Evolutionary conservation across 2,888 invertebrate genomes (phyloP), one percentile per base, ranked within the genome.

Genomic region (Pogonocherus hispidulus): DNA sequence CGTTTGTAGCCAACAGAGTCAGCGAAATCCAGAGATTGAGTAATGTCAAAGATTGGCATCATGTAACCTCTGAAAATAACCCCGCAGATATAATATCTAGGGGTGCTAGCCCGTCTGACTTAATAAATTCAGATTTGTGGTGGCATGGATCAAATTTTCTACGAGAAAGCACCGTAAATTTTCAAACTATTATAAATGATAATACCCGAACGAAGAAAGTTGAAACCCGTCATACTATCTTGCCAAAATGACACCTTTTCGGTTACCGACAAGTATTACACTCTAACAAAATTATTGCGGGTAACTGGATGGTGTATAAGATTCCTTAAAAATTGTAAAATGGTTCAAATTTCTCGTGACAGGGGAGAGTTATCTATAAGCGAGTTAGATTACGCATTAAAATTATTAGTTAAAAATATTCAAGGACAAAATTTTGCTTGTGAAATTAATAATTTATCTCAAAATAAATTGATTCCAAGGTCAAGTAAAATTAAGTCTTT

Each of bases 21-120:
- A n/a, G 16, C 18, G 49, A 51, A 51, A 62, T 62, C 51, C 51
- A 62, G 19, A 27, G 22, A 11, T 11, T 19, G 9, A 32, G 49
- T 27, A 18, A 32, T 19, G 11, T 11, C 32, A 18, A 23, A 16
- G 14, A 9, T n/a, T 62, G 62, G 62, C 9, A 35, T 51, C 35
- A 49, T 37, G 51, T 62, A 9, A 18, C 18, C 8, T 51, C 49
- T 9, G 47, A 51, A 27, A 9, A 49, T 11, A 62, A 62, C 14
- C 62, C 62, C n/a, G 62, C 62, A 16, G 37, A 62, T 19, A 47
- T 62, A 11, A 23, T 27, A 2, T 62, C 51, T 9, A 62, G 51
- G 27, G 51, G 62, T 9, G 22, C 46, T 20, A 41, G 22, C 14
- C 46, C 60, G 9, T 8, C 6, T 14, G 27, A 47, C n/a, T 23